A percentile compares a stretch with the other conserved stretches of the same genome.
Conservation (phyloP, 2,888 invertebrate species). For the Rhynchonema sp. region DNA sequence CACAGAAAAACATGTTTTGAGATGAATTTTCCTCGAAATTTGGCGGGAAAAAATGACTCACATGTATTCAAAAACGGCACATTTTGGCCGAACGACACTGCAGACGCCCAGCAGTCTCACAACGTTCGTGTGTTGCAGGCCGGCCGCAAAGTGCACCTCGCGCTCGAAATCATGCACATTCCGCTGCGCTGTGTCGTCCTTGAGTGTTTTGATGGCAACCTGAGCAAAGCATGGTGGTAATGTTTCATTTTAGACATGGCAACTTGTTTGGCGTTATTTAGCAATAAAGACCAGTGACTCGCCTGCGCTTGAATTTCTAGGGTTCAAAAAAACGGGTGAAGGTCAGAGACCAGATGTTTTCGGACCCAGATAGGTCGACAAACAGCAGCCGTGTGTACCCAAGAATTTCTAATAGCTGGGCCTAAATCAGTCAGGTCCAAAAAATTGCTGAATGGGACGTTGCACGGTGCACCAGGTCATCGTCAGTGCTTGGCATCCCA, state of each 20-base stretch:
- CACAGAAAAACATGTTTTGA: background rate
- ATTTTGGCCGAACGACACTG: slow-evolving; percentile 61
- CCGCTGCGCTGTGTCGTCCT: slow-evolving; percentile 74
- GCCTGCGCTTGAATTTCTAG: too few species aligned
- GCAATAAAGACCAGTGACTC: too few species aligned
- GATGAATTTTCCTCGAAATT: background rate
- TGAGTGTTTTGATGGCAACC: slow-evolving; percentile 80
- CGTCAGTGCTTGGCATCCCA: too few species aligned
- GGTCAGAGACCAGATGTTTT: too few species aligned
- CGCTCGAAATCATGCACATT: slow-evolving; percentile 74
- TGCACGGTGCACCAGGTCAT: too few species aligned
- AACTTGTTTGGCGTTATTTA: too few species aligned
- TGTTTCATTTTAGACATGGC: slow-evolving; percentile 6
- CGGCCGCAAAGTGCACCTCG: slow-evolving; percentile 78
- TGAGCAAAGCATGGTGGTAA: slow-evolving; percentile 29
- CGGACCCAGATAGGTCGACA: too few species aligned
- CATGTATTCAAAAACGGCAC: slow-evolving; percentile 94
- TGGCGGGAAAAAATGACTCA: slow-evolving; percentile 20
- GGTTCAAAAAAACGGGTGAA: too few species aligned
- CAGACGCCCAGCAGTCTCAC: slow-evolving; percentile 80
- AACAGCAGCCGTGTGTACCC: too few species aligned
- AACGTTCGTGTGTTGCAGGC: slow-evolving; percentile 78
- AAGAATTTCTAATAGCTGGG: too few species aligned
- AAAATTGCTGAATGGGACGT: too few species aligned
- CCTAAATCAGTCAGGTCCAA: too few species aligned